Percentiles rank a stretch among this genome's conserved stretches.
Conservation (phyloP, 2,888 invertebrate species). For the Thereva unica region DNA sequence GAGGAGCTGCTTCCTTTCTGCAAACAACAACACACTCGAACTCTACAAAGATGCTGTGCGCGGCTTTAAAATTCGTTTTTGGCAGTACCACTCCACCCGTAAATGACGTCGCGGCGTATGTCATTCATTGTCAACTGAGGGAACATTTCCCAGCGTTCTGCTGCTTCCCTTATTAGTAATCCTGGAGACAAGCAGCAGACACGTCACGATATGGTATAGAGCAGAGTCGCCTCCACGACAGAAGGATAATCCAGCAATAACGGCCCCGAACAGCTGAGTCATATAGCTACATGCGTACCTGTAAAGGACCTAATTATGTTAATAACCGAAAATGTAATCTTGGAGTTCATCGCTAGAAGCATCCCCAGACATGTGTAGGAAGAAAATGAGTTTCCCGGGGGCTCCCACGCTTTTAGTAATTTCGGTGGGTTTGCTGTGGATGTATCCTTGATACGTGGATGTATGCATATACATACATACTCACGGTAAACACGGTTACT, state of each 20-base stretch:
- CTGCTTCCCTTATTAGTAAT: slow-evolving; percentile 27
- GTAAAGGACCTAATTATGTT: slow-evolving; percentile 42
- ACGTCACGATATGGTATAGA: slow-evolving; percentile 2
- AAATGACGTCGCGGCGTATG: slow-evolving; percentile 40
- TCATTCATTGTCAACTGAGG: slow-evolving; percentile 36
- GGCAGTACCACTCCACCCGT: too few species aligned
- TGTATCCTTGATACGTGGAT: neutral
- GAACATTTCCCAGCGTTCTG: neutral
- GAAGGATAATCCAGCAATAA: neutral
- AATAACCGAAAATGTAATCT: slow-evolving; percentile 43
- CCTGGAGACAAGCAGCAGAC: slow-evolving; percentile 14
- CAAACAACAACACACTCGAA: too few species aligned
- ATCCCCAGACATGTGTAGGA: slow-evolving; percentile 32
- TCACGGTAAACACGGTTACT: neutral
- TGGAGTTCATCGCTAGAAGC: slow-evolving; percentile 40
- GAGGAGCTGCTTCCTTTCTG: too few species aligned
- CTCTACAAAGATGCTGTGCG: too few species aligned
- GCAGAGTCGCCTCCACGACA: neutral
- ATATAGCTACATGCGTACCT: slow-evolving; percentile 26
- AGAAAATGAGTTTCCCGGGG: slow-evolving; percentile 18
- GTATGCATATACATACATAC: slow-evolving; percentile 18
- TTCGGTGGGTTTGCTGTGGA: slow-evolving; percentile 14
- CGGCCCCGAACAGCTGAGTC: neutral
- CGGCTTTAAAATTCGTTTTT: too few species aligned
- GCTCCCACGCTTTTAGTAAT: slow-evolving; percentile 13